These are phyloP conservation scores for Nestor notabilis DNA, from an alignment of 2,113 vertebrate species.

Conservation along the genomic window DNA sequence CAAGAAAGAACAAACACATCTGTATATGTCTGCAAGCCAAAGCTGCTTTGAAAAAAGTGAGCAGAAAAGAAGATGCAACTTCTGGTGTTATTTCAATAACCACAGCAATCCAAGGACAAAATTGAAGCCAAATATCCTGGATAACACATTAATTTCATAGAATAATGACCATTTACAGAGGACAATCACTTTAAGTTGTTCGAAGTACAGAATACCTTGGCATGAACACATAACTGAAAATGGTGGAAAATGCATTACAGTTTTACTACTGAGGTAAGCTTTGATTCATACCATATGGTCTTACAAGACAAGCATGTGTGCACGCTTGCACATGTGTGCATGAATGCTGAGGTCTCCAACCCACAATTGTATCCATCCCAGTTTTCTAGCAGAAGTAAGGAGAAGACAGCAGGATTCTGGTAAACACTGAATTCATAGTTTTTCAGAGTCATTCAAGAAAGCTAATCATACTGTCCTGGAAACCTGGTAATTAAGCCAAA, in stretches of 20 bases:
- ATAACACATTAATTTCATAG: background rate
- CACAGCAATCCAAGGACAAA: background rate
- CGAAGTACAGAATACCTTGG: background rate
- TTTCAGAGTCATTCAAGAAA: background rate
- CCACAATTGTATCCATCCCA: background rate
- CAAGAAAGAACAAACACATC: slow-evolving; percentile 22
- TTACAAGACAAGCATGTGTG: background rate
- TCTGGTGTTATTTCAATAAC: background rate
- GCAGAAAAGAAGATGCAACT: background rate
- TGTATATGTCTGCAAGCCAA: background rate
- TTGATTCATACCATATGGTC: slow-evolving; percentile 49
- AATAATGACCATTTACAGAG: background rate
- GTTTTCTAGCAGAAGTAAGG: background rate
- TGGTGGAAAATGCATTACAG: slow-evolving; percentile 45
- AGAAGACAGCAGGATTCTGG: background rate
- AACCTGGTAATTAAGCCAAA: background rate
- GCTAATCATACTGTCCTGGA: background rate
- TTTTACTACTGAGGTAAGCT: slow-evolving; percentile 29
- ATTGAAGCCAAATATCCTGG: background rate
- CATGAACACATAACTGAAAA: background rate
- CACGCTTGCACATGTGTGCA: background rate
- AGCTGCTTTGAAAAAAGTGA: background rate
- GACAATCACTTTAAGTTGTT: background rate
- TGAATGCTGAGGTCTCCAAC: background rate
- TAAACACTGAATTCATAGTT: background rate